A percentile compares a stretch with the other conserved stretches of the same genome.
These are phyloP conservation scores for Falco novaeseelandiae DNA, from an alignment of 2,797 vertebrate genomes.

Conservation along the genomic window DNA sequence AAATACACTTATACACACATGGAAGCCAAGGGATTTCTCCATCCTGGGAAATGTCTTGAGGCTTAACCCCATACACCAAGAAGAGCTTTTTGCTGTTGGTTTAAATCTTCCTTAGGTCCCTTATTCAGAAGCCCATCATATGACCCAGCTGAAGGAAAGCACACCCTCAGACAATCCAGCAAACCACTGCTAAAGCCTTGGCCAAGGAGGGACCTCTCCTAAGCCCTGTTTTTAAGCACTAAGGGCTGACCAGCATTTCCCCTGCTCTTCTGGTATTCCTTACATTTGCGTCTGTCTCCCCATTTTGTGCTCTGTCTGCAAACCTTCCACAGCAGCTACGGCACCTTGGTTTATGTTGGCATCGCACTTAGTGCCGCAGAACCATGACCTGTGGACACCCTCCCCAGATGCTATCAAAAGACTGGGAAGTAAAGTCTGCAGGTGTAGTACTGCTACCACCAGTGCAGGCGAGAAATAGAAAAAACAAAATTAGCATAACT, in stretches of 20 bases:
- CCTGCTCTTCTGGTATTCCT: neutral
- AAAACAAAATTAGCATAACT: neutral
- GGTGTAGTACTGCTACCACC: neutral
- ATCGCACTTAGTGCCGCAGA: rapidly evolving
- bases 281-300: neutral
- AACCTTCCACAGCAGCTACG: neutral
- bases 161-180: neutral
- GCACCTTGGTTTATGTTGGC: neutral
- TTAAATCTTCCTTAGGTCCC: neutral
- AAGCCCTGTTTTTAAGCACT: neutral
- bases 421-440: neutral
- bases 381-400: rapidly evolving
- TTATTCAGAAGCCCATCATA: neutral
- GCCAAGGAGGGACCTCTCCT: neutral
- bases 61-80: neutral
- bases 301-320: neutral
- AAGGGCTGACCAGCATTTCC: neutral
- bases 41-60: neutral
- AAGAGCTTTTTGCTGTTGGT: neutral
- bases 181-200: rapidly evolving
- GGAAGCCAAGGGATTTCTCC: neutral
- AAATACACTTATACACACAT: neutral
- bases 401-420: neutral
- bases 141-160: neutral
- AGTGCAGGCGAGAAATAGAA: rapidly evolving